Evolutionary conservation across 2,797 vertebrate species (phyloP).

Genomic region (Chelon labrosus): DNA sequence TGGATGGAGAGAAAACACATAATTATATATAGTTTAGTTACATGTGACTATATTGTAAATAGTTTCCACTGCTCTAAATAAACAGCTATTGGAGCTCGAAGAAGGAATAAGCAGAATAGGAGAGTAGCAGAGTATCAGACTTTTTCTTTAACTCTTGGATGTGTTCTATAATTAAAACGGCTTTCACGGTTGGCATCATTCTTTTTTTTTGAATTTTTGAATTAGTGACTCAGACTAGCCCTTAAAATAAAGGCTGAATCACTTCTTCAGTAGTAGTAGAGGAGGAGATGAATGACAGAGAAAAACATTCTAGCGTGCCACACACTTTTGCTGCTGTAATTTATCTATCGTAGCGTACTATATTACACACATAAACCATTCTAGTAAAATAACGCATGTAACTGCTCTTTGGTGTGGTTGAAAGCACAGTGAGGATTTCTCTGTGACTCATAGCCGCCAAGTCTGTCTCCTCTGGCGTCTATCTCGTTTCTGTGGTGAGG

Average conservation of each 20-base stretch:
- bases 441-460: slow-evolving; percentile 62
- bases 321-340: slow-evolving; percentile 3
- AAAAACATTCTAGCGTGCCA: background rate
- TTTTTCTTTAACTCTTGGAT: background rate
- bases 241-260: slow-evolving; percentile 15
- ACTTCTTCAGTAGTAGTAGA: background rate
- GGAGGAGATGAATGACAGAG: background rate
- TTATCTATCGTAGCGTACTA: slow-evolving; percentile 10
- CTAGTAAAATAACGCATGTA: background rate
- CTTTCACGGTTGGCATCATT: background rate
- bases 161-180: background rate
- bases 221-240: background rate
- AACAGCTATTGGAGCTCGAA: background rate
- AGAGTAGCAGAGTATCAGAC: background rate
- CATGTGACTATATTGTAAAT: background rate
- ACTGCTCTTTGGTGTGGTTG: slow-evolving; percentile 50
- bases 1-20: slow-evolving; percentile 35
- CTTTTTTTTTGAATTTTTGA: slow-evolving; percentile 9
- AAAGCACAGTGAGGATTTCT: slow-evolving; percentile 30
- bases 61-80: background rate
- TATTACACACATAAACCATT: slow-evolving; percentile 1
- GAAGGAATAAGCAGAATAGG: background rate
- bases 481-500: slow-evolving; percentile 56
- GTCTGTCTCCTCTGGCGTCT: slow-evolving; percentile 42
- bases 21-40: background rate